Base-by-base conservation (phyloP, 2,797 vertebrate genomes). In the Halcyon badia region DNA sequence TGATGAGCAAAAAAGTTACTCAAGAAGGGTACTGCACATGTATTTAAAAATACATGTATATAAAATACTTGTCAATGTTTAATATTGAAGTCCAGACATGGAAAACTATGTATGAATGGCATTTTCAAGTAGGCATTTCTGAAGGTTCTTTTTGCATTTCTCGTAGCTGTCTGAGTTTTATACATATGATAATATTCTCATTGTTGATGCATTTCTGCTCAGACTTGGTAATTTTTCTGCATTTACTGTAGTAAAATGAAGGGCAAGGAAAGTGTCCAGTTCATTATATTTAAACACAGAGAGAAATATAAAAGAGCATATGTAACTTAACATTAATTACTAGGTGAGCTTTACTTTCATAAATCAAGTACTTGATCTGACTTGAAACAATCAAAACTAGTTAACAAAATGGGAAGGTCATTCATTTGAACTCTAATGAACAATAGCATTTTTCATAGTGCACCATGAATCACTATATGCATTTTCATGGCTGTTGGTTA, bases 401-500 rank as follows among this genome's bases (percentile, higher is more conserved):
- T 51, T 76, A 75, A 46, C 37, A 72, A 82, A 94, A 79, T 35
- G 11, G 15, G 16, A 78, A 76, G 37, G 21, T 84, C 33, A 76
- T 54, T 90, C 11, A 18, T 83, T 75, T 71, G 28, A 83, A 44
- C 20, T 77, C 9, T 71, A 56, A 66, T 30, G 65, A 68, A 81
- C 22, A 1, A 41, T 24, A 49, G 4, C 4, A 21, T 70, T 76
- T 87, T 83, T 90, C 52, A 20, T 10, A 77, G 56, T 0, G 1
- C n/a, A 73, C 18, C 22, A 18, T 56, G n/a, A 46, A 3, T 83
- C 35, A 11, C 56, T 41, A 41, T 4, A 0, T 21, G 35, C 21
- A 78, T 96, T 77, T 89, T 66, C n/a, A 60, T 56, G 4, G 26
- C 46, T 56, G 57, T 51, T 90, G 64, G 22, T 86, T 81, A 86